Conservation (phyloP, 2,797 vertebrate genomes). For the Picus viridis region DNA sequence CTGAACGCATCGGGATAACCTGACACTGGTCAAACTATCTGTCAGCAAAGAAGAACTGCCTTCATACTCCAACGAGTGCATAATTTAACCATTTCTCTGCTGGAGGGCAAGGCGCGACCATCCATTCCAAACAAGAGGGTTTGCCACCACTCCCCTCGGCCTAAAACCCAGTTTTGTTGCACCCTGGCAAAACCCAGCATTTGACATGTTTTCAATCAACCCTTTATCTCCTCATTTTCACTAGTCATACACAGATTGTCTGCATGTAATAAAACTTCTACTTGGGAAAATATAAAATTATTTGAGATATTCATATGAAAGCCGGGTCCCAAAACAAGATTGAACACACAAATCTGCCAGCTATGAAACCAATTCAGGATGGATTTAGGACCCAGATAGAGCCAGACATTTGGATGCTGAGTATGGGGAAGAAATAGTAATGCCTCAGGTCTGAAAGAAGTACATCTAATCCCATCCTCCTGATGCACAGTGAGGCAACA, state of each 20-base stretch:
- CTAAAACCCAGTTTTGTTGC: background rate
- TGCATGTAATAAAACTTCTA: conserved; percentile 54
- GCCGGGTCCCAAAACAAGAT: conserved; percentile 47
- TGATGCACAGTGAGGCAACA: background rate
- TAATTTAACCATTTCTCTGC: conserved; percentile 91
- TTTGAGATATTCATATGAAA: conserved; percentile 51
- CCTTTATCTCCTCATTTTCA: conserved; percentile 39
- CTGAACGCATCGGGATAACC: conserved; percentile 93
- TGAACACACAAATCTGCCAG: conserved; percentile 53
- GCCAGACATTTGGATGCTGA: conserved; percentile 56
- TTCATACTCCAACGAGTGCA: conserved; percentile 91
- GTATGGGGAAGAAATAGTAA: conserved; percentile 40
- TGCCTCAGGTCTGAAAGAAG: conserved; percentile 45
- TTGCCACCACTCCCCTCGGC: conserved; percentile 19
- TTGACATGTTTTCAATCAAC: conserved; percentile 42
- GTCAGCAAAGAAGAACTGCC: conserved; percentile 95
- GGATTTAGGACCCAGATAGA: conserved; percentile 67
- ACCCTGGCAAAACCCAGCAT: conserved; percentile 34
- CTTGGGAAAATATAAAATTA: conserved; percentile 52
- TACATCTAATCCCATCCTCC: conserved; percentile 47
- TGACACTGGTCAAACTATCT: conserved; percentile 94
- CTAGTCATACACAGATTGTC: conserved; percentile 36
- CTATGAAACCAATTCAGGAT: conserved; percentile 63
- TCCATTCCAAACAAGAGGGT: conserved; percentile 12
- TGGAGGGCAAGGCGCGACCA: conserved; percentile 51